Evolutionary conservation across 2,888 invertebrate genomes (phyloP), one percentile per base, ranked within the genome.

Genomic region (Gortyna flavago): DNA sequence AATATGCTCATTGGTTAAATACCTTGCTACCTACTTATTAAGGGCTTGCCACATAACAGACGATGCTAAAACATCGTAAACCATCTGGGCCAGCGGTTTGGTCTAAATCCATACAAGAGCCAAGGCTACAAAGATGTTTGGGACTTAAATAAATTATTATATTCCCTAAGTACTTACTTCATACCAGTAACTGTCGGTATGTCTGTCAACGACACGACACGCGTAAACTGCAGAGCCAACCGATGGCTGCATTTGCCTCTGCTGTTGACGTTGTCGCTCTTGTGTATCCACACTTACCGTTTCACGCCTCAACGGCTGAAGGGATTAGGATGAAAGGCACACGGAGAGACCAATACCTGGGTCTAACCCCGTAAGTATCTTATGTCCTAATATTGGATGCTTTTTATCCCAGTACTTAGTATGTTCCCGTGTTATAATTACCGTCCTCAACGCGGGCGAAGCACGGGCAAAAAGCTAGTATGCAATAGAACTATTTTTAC

Each of bases 1-100:
- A 59, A 77, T 59, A 59, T 66, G 29, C 35, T 77, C 41, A 54
- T 66, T 82, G 41, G 77, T 9, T 82, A 54, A 83, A 83, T 21
- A 35, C 1, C 41, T 41, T 0, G 2, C 44, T 44, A 16, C 44
- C 54, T 44, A 71, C 51, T 9, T 70, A 44, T 41, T 44, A 29
- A 82, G 83, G 82, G 65, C 65, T 59, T 21, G 35, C 29, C 2
- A 51, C 48, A 35, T 48, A 38, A 6, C 6, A 51, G 32, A 25
- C 13, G n/a, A 18, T 13, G 32, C 3, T 48, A 64, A 44, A 35
- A 32, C 21, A 57, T 73, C 64, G 48, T 35, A 54, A 41, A 51
- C 21, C 5, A 75, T 66, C 48, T 82, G 65, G 57, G 41, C 11
- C 1, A 68, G 44, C 32, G 25, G 41, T 68, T 77, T 68, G 48